Percentiles rank a stretch among this genome's conserved stretches.
Conservation (phyloP, 2,113 vertebrate species). For the Struthio camelus region DNA sequence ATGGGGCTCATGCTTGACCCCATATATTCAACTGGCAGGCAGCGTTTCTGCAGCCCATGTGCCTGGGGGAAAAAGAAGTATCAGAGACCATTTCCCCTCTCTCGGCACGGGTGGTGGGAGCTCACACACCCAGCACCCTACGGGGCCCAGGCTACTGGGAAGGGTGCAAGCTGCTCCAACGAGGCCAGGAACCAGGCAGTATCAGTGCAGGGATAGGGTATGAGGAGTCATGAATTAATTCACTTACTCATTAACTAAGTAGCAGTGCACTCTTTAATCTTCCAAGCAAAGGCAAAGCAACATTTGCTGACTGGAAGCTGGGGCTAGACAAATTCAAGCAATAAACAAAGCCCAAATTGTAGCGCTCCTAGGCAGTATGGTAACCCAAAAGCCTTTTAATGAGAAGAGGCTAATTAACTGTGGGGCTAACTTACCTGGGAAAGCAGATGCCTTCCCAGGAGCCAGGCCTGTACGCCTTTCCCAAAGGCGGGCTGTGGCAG, state of each 20-base stretch:
- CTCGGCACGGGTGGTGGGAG: neutral
- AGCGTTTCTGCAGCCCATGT: neutral
- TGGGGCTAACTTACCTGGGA: fast-evolving
- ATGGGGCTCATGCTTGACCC: neutral
- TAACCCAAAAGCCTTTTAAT: neutral
- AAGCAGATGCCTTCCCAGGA: neutral
- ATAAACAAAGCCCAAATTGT: neutral
- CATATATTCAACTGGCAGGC: fast-evolving
- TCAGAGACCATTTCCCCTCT: neutral
- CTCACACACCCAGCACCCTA: neutral
- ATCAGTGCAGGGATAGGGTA: neutral
- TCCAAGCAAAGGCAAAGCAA: neutral
- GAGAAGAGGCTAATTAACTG: neutral
- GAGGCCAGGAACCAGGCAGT: neutral
- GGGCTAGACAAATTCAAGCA: neutral
- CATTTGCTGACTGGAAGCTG: neutral
- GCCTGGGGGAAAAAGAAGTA: neutral
- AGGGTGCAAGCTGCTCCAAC: neutral
- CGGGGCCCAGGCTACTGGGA: neutral
- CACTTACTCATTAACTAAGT: constrained; percentile 51
- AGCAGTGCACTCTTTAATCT: constrained; percentile 3
- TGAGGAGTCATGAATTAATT: constrained; percentile 48
- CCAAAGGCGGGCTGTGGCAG: neutral
- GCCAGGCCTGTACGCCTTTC: neutral
- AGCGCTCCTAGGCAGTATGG: neutral